Conservation (phyloP, 2,888 invertebrate genomes). For the Chrysina gloriosa region DNA sequence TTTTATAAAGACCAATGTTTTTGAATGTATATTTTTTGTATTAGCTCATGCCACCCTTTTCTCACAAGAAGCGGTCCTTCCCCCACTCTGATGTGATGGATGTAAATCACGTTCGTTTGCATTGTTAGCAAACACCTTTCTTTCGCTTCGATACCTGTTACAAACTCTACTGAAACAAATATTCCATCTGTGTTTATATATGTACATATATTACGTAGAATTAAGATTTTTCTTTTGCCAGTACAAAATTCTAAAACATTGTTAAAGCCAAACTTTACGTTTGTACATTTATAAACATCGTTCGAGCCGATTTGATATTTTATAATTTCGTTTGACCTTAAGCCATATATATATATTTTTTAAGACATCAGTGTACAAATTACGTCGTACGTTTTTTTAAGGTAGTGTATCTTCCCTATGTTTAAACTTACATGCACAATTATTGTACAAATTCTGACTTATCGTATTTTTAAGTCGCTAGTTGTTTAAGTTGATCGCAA, state of each 20-base stretch:
- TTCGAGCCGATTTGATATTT: slow-evolving; percentile 41
- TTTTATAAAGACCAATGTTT: slow-evolving; percentile 61
- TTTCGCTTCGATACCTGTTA: slow-evolving; percentile 13
- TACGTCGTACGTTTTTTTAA: slow-evolving; percentile 27
- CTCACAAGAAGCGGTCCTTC: slow-evolving; percentile 7
- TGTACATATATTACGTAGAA: slow-evolving; percentile 37
- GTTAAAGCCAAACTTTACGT: slow-evolving; percentile 37
- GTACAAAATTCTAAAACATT: slow-evolving; percentile 34
- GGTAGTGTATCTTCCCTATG: slow-evolving; percentile 13
- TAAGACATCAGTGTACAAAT: slow-evolving; percentile 43
- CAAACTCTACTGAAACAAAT: slow-evolving; percentile 29
- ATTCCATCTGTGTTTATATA: slow-evolving; percentile 42
- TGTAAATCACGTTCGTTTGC: background rate
- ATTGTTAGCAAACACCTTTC: slow-evolving; percentile 20
- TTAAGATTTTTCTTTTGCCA: slow-evolving; percentile 27
- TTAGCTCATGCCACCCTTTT: slow-evolving; percentile 4
- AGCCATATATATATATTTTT: slow-evolving; percentile 43
- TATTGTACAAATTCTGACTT: slow-evolving; percentile 28
- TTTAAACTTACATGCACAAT: slow-evolving; percentile 41
- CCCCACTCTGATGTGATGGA: background rate
- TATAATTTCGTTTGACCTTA: slow-evolving; percentile 40
- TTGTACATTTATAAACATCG: slow-evolving; percentile 40
- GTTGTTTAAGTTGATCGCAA: slow-evolving; percentile 30
- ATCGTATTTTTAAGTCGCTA: slow-evolving; percentile 23
- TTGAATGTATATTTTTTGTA: slow-evolving; percentile 51